These are phyloP conservation scores for Thecophora atra DNA, from an alignment of 2,888 invertebrate species.

Conservation along the genomic window DNA sequence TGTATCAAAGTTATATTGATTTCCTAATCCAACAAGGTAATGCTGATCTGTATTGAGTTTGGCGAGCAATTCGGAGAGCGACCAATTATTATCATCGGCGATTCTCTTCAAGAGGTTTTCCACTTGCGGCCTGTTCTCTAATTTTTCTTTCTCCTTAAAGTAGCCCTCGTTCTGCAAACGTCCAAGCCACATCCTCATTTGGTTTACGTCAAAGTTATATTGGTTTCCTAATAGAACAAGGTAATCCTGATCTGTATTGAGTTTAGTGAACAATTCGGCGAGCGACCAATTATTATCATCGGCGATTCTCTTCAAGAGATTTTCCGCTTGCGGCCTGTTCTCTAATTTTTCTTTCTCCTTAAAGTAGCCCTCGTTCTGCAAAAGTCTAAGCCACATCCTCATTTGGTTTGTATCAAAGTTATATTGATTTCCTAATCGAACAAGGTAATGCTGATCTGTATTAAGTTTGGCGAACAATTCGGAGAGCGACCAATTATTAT, in stretches of 20 bases:
- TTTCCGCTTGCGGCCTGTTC: conserved; percentile 62
- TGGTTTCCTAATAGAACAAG: conserved; percentile 58
- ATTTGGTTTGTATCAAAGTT: conserved; percentile 62
- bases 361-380: conserved; percentile 56
- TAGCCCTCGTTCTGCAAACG: conserved; percentile 58
- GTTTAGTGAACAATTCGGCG: conserved; percentile 57
- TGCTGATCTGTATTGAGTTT: conserved; percentile 58
- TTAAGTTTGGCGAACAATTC: conserved; percentile 58
- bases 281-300: conserved; percentile 59
- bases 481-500: conserved; percentile 59
- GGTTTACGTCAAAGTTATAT: conserved; percentile 61
- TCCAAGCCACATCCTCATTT: conserved; percentile 62
- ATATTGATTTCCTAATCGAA: conserved; percentile 58
- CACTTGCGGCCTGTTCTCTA: conserved; percentile 61
- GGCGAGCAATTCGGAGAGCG: conserved; percentile 58
- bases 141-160: conserved; percentile 56
- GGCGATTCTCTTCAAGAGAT: conserved; percentile 54
- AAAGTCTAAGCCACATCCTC: conserved; percentile 61
- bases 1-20: conserved; percentile 60
- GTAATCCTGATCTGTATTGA: conserved; percentile 58
- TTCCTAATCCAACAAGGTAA: conserved; percentile 58
- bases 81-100: conserved; percentile 57
- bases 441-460: conserved; percentile 58
- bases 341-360: conserved; percentile 58
- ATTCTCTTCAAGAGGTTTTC: conserved; percentile 57